phyloP scores from a whole-genome alignment of 2,888 invertebrate genomes.

The Glaucopsyche alexis region DNA sequence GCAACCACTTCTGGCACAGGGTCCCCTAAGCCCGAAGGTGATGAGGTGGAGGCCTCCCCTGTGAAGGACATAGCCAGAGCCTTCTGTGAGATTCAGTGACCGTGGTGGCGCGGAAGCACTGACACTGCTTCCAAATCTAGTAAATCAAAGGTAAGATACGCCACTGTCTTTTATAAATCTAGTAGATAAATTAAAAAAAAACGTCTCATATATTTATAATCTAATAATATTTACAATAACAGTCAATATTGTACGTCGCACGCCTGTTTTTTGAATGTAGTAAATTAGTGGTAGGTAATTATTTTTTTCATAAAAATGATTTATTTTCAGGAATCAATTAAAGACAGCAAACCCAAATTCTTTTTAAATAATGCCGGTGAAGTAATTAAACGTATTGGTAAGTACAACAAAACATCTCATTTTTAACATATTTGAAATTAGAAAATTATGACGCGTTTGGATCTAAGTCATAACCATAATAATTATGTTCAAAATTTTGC shows the following conservation, averaged over 20 bases:
- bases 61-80: constrained; percentile 74
- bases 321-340: constrained; percentile 65
- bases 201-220: too few relatives aligned
- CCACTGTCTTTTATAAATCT: background rate
- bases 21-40: constrained; percentile 65
- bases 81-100: constrained; percentile 82
- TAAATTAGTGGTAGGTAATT: background rate
- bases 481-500: too few relatives aligned
- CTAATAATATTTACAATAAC: too few relatives aligned
- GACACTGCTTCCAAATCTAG: constrained; percentile 77
- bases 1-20: constrained; percentile 59
- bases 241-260: background rate
- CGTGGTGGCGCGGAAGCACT: constrained; percentile 79
- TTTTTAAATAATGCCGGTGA: constrained; percentile 76
- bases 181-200: too few relatives aligned
- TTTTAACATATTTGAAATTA: too few relatives aligned
- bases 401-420: constrained; percentile 34
- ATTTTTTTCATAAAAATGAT: background rate
- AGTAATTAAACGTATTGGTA: constrained; percentile 73
- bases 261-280: background rate
- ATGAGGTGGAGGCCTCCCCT: constrained; percentile 61
- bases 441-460: too few relatives aligned
- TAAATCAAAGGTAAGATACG: constrained; percentile 66
- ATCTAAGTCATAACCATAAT: too few relatives aligned
- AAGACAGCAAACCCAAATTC: constrained; percentile 72